Percentiles rank a stretch among this genome's conserved stretches.
Evolutionary conservation across 92 coral and sea anemone genomes (phyloP).

Genomic region (Diadumene lineata): DNA sequence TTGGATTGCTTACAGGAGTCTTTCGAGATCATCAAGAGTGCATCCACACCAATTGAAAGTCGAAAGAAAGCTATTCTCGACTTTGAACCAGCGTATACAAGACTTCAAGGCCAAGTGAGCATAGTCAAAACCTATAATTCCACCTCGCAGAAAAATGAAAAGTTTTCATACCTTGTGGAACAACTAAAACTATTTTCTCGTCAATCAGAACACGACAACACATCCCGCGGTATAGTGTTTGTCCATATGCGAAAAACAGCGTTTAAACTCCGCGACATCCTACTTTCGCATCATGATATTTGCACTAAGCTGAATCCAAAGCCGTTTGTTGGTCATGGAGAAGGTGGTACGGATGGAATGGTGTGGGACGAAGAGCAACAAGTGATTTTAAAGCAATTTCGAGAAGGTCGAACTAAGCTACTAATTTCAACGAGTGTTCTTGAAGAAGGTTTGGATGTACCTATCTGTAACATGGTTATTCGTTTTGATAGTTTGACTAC

Average conservation of each 20-base stretch:
- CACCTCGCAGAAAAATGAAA: constrained; percentile 33
- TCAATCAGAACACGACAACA: constrained; percentile 48
- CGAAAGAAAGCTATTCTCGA: constrained; percentile 54
- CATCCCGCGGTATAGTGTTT: constrained; percentile 82
- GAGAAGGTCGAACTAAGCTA: constrained; percentile 82
- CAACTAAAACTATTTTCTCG: constrained; percentile 55
- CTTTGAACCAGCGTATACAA: constrained; percentile 5
- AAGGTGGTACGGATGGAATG: constrained; percentile 94
- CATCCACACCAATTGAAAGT: constrained; percentile 80
- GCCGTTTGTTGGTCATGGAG: constrained; percentile 91
- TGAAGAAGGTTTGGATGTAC: constrained; percentile 98
- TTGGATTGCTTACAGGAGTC: constrained; percentile 72
- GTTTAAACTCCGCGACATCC: constrained; percentile 72
- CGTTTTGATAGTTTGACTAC: constrained; percentile 86
- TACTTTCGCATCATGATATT: constrained; percentile 46
- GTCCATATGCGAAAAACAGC: constrained; percentile 94
- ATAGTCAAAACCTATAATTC: background rate
- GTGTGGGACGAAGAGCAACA: constrained; percentile 94
- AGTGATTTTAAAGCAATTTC: constrained; percentile 74
- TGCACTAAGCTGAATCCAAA: constrained; percentile 63
- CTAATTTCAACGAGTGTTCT: constrained; percentile 87
- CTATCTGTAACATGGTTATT: constrained; percentile 89
- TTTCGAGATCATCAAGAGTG: constrained; percentile 58
- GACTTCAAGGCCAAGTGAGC: constrained; percentile 27
- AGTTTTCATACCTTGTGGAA: constrained; percentile 54